A percentile compares a stretch with the other conserved stretches of the same genome.
Conservation (phyloP, 2,888 invertebrate genomes). For the Caenorhabditis doughertyi region DNA sequence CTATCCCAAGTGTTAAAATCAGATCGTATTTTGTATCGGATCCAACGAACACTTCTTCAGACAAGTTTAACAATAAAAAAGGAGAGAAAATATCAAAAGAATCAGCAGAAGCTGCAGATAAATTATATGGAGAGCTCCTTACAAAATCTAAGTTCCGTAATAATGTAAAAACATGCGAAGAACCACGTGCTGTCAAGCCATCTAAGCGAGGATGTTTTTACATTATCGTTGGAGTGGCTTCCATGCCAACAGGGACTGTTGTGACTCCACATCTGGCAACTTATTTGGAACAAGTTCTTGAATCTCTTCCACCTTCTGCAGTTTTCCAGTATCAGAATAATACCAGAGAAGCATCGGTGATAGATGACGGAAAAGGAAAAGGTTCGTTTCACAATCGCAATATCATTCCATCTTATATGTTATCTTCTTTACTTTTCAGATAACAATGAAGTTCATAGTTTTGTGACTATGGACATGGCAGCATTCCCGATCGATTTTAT, state of each 20-base stretch:
- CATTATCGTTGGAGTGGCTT: slow-evolving; percentile 97
- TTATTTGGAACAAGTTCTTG: slow-evolving; percentile 91
- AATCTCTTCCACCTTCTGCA: slow-evolving; percentile 69
- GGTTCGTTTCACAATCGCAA: slow-evolving; percentile 6
- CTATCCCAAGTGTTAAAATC: slow-evolving; percentile 87
- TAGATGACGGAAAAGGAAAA: slow-evolving; percentile 48
- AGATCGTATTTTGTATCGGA: slow-evolving; percentile 86
- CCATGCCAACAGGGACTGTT: slow-evolving; percentile 97
- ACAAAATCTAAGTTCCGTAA: slow-evolving; percentile 38
- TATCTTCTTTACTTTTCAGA: too few relatives aligned
- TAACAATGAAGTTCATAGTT: slow-evolving; percentile 63
- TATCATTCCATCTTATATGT: not conserved
- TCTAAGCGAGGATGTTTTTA: slow-evolving; percentile 90
- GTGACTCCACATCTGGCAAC: slow-evolving; percentile 94
- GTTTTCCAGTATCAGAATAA: slow-evolving; percentile 47
- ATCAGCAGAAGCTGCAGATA: slow-evolving; percentile 42
- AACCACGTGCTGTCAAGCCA: too few relatives aligned
- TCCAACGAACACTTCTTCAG: slow-evolving; percentile 33
- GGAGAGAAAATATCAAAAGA: slow-evolving; percentile 29
- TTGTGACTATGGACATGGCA: slow-evolving; percentile 78
- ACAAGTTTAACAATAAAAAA: slow-evolving; percentile 27
- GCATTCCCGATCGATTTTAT: slow-evolving; percentile 99
- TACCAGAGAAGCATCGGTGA: slow-evolving; percentile 38
- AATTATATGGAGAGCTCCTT: slow-evolving; percentile 35
- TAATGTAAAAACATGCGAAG: too few relatives aligned